These are phyloP conservation scores for Cyclura pinguis DNA, from an alignment of 2,797 vertebrate genomes.

Conservation along the genomic window DNA sequence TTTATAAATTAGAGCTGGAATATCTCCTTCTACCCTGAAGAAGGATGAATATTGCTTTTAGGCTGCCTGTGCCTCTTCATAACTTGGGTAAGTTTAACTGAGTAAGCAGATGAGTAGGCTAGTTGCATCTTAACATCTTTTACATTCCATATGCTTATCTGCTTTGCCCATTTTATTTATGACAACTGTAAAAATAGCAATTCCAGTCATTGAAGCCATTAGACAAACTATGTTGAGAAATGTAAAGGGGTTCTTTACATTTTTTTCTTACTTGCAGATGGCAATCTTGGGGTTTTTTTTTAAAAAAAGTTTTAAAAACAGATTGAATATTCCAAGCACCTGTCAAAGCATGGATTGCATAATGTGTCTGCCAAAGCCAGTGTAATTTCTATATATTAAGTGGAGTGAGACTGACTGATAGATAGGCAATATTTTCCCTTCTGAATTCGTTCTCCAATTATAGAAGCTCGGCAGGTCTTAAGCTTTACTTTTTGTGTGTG, in stretches of 20 bases:
- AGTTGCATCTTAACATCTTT: background rate
- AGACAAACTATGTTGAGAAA: background rate
- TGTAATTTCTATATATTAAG: slow-evolving; percentile 7
- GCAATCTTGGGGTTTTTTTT: too few species aligned
- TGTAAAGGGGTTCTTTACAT: background rate
- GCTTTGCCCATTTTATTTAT: background rate
- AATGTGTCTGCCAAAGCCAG: background rate
- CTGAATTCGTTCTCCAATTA: background rate
- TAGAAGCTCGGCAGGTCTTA: background rate
- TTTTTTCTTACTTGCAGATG: background rate
- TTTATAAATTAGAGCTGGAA: slow-evolving; percentile 61
- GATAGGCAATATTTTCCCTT: background rate
- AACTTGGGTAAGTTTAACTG: slow-evolving; percentile 25
- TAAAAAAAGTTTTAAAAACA: slow-evolving; percentile 29
- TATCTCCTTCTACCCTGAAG: slow-evolving; percentile 46
- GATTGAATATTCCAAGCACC: background rate
- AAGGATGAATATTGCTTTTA: slow-evolving; percentile 56
- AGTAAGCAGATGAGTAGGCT: slow-evolving; percentile 45
- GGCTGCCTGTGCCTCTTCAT: slow-evolving; percentile 48
- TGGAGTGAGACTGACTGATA: background rate
- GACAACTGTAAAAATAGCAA: background rate
- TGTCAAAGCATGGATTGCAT: background rate
- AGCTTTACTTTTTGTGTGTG: background rate
- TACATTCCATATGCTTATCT: slow-evolving; percentile 36
- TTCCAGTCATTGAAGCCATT: background rate